Percentiles rank a stretch among this genome's conserved stretches.
Evolutionary conservation across 2,888 invertebrate genomes (phyloP).

Genomic region (Caenorhabditis virilis): DNA sequence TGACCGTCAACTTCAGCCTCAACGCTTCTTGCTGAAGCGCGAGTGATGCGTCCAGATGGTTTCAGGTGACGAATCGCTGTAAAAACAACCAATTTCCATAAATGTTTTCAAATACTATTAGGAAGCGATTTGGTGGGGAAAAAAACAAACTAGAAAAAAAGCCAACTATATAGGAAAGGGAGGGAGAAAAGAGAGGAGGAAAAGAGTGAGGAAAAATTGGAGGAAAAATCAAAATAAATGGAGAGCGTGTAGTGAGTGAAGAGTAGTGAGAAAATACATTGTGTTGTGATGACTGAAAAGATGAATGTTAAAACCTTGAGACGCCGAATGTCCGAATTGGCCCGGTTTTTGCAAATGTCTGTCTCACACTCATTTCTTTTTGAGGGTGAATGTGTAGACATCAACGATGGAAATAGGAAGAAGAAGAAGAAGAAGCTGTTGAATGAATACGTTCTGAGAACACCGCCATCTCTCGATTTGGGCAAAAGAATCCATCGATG

Average conservation of each 20-base stretch:
- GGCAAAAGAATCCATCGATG: too few relatives aligned
- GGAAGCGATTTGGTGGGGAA: background rate
- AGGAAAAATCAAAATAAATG: background rate
- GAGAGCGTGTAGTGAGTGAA: background rate
- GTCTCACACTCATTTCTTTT: too few relatives aligned
- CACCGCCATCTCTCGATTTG: too few relatives aligned
- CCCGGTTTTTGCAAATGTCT: too few relatives aligned
- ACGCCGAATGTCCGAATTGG: too few relatives aligned
- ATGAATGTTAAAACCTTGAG: too few relatives aligned
- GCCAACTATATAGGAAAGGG: background rate
- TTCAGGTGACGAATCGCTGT: slow-evolving; percentile 28
- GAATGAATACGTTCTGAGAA: too few relatives aligned
- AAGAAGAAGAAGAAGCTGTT: too few relatives aligned
- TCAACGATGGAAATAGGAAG: too few relatives aligned
- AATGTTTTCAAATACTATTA: background rate
- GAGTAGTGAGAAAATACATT: background rate
- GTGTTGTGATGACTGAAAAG: background rate
- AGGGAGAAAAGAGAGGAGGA: slow-evolving; percentile 3
- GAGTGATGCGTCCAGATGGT: slow-evolving; percentile 4
- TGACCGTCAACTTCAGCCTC: background rate
- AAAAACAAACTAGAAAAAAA: slow-evolving; percentile 2
- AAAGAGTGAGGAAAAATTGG: slow-evolving; percentile 4
- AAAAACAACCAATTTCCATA: slow-evolving; percentile 6
- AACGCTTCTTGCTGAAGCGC: background rate
- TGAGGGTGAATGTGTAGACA: too few relatives aligned